Base-by-base conservation (phyloP, 2,113 vertebrate species). In the Cheilinus undulatus region DNA sequence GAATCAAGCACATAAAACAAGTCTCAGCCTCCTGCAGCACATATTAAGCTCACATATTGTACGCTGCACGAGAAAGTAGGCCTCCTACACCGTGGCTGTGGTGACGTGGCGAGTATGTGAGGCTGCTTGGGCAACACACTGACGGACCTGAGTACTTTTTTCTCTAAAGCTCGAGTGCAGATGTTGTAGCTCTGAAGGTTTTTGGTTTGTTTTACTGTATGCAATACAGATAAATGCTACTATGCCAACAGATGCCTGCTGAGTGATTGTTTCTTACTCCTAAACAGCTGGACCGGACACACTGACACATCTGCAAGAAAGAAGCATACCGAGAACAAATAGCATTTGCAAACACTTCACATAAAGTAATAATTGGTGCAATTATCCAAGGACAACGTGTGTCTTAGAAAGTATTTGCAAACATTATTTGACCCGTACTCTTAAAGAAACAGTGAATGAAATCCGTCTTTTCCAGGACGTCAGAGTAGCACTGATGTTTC, bases 111-210 rank as follows among this genome's bases (percentile, higher is more conserved):
- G 57, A 30, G 27, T 28, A 42, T 30, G 40, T 52, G 50, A 48
- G 54, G 50, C 30, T 64, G 52, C 50, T 57, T 72, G 36, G 54
- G 70, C 36, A 13, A 66, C 42, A 54, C 48, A 26, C 67, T 38
- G 19, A 86, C 85, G 86, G 81, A 88, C 88, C 88, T 89, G 90
- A 91, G 88, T 76, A 62, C 38, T 66, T 76, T 72, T 59, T 60
- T 23, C 54, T 69, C 38, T 68, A 24, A 62, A 65, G 60, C 62
- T 73, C 57, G 28, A 71, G 60, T 20, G 59, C 36, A 68, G 40
- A 43, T 59, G 11, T 26, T 30, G 63, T 17, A 78, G 73, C 50
- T 68, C 30, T 38, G 53, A 50, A 42, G 36, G 5, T 32, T 45
- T 19, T 42, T 20, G 13, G 42, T 76, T 60, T 72, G 27, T 40